Base-by-base conservation (phyloP, 2,113 vertebrate species). In the Hymenochirus boettgeri region DNA sequence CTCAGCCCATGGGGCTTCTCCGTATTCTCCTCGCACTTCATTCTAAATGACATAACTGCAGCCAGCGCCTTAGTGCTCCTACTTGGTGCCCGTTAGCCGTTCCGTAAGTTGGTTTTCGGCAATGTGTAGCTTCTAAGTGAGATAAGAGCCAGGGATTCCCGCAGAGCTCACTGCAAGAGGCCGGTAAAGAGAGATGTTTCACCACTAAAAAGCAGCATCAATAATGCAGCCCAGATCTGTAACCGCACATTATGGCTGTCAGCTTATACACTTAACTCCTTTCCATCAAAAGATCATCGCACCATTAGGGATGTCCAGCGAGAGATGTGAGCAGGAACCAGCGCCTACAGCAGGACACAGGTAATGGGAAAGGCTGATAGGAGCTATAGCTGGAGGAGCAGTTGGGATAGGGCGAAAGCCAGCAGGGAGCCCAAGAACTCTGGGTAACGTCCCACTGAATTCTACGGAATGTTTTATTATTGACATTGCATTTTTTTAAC, bases 211-310 rank as follows among this genome's bases (percentile, higher is more conserved):
- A 66, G 55, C 45, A 51, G 46, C 64, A 66, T 66, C 64, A 66
- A 66, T 66, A 66, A 66, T 66, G 64, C 64, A 66, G 46, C 29
- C 9, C 13, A 18, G 64, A 66, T 66, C 64, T 66, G 64, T 66
- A 66, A 66, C 64, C 35, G 55, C 64, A 66, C 64, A 66, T 66
- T 66, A 66, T 58, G 57, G 64, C 64, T 66, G 64, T 45, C 64
- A 59, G 64, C 64, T 58, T 66, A 58, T 66, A 66, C 64, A 66
- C 64, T 66, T 66, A 66, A 59, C 64, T 65, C 42, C 63, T 57
- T 35, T 57, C 63, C 42, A 57, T 66, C 64, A 66, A 66, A 66
- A 50, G 55, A 66, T 56, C 55, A 58, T 66, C 42, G 59, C 55
- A 48, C 45, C 64, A 66, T 25, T 19, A 18, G 31, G 23, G 27